A percentile compares a stretch with the other conserved stretches of the same genome.
Conservation (phyloP, 2,888 invertebrate species). For the Vandiemenella viatica region DNA sequence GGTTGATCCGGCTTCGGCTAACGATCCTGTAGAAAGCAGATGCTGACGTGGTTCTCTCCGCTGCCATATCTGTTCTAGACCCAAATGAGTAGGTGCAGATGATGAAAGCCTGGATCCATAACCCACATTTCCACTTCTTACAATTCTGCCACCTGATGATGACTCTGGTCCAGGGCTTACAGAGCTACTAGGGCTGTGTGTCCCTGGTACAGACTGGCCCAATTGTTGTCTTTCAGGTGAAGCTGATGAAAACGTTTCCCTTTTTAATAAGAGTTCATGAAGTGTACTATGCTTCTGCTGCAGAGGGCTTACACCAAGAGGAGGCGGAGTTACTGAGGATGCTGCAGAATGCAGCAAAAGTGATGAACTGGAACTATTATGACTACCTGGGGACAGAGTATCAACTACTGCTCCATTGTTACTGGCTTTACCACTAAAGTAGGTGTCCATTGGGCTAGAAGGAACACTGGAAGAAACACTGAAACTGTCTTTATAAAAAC, state of each 20-base stretch:
- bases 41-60: constrained; percentile 76
- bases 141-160: constrained; percentile 10
- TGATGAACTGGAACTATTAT: constrained; percentile 44
- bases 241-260: constrained; percentile 38
- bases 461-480: constrained; percentile 27
- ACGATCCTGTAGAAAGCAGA: constrained; percentile 66
- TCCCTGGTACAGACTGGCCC: constrained; percentile 48
- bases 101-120: constrained; percentile 57
- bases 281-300: constrained; percentile 33
- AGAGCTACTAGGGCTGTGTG: constrained; percentile 32
- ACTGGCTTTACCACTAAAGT: constrained; percentile 11
- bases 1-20: constrained; percentile 68
- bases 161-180: constrained; percentile 8
- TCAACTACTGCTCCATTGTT: constrained; percentile 21
- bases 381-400: constrained; percentile 51
- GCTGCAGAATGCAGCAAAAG: constrained; percentile 26
- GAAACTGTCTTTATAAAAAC: constrained; percentile 24
- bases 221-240: constrained; percentile 39
- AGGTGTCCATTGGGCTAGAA: constrained; percentile 35
- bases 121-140: constrained; percentile 8
- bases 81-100: constrained; percentile 74
- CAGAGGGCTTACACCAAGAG: constrained; percentile 21
- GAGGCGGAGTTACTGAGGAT: constrained; percentile 27
- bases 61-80: constrained; percentile 71
- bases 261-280: constrained; percentile 53